Conservation (phyloP, 2,113 vertebrate species). For the Rhinogobius similis region DNA sequence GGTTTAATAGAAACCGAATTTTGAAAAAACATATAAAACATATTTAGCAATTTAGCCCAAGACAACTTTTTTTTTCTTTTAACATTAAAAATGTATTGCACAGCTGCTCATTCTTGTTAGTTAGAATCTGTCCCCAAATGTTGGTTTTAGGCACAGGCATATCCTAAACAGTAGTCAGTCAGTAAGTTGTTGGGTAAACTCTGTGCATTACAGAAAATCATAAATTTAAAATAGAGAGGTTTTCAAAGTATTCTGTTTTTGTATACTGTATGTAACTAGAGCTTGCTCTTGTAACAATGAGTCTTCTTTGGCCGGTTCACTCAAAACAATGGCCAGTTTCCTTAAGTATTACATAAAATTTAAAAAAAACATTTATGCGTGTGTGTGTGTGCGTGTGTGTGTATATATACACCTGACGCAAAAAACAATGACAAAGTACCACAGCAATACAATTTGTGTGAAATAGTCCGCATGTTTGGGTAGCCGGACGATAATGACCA, state of each 20-base stretch:
- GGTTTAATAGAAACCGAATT: too few relatives aligned
- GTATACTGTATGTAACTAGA: neutral
- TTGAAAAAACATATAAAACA: too few relatives aligned
- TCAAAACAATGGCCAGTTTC: too few relatives aligned
- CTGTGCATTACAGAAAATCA: too few relatives aligned
- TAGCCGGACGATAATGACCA: conserved; percentile 52
- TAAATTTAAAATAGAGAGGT: too few relatives aligned
- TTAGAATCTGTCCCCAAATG: neutral
- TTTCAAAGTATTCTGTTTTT: neutral
- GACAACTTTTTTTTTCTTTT: neutral
- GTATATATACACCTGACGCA: neutral
- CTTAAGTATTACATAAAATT: too few relatives aligned
- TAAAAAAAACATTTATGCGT: too few relatives aligned
- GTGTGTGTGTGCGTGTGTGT: too few relatives aligned
- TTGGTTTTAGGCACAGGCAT: neutral
- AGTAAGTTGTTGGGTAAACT: too few relatives aligned
- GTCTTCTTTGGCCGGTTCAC: neutral
- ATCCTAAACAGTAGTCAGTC: neutral
- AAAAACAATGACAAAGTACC: neutral
- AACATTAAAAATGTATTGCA: too few relatives aligned
- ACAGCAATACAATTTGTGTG: conserved; percentile 1
- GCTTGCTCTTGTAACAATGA: conserved; percentile 1
- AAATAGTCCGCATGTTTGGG: conserved; percentile 24
- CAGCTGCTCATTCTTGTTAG: neutral
- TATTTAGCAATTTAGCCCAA: neutral